Percentiles rank a stretch among this genome's conserved stretches.
Conservation (phyloP, 2,888 invertebrate genomes). For the Blomia tropicalis region DNA sequence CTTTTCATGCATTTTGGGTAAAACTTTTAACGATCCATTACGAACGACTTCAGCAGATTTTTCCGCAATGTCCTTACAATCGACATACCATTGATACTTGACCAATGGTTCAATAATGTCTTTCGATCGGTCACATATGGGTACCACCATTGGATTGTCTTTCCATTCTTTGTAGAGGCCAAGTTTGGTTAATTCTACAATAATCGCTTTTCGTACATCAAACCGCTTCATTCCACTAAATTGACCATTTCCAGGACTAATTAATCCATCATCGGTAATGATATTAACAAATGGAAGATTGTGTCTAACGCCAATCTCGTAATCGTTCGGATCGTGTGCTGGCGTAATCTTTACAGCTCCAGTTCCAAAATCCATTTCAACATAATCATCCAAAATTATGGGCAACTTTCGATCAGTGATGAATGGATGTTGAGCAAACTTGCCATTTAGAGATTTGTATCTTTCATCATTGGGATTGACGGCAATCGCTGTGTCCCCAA, state of each 20-base stretch:
- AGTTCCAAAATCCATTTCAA: conserved; percentile 74
- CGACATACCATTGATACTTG: conserved; percentile 94
- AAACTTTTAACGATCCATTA: conserved; percentile 62
- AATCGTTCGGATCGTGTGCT: conserved; percentile 91
- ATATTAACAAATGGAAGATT: conserved; percentile 69
- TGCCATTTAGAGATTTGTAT: conserved; percentile 66
- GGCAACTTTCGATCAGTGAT: conserved; percentile 56
- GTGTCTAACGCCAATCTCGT: conserved; percentile 80
- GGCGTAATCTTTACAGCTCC: conserved; percentile 95
- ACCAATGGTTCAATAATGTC: conserved; percentile 91
- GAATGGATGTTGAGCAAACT: conserved; percentile 72
- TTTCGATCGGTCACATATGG: conserved; percentile 77
- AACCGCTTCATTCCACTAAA: conserved; percentile 75
- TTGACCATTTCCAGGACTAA: conserved; percentile 59
- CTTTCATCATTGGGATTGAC: conserved; percentile 83
- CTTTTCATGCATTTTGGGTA: conserved; percentile 76
- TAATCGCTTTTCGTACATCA: conserved; percentile 63
- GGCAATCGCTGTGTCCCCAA: conserved; percentile 91
- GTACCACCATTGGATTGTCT: conserved; percentile 90
- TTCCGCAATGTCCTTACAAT: conserved; percentile 72
- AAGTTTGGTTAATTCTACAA: conserved; percentile 54
- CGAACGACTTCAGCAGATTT: conserved; percentile 63
- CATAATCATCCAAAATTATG: conserved; percentile 77
- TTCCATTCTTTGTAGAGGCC: conserved; percentile 59
- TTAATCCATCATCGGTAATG: conserved; percentile 73